Evolutionary conservation across 2,113 vertebrate genomes (phyloP), one percentile per base, ranked within the genome.

Genomic region (Pedetes capensis): DNA sequence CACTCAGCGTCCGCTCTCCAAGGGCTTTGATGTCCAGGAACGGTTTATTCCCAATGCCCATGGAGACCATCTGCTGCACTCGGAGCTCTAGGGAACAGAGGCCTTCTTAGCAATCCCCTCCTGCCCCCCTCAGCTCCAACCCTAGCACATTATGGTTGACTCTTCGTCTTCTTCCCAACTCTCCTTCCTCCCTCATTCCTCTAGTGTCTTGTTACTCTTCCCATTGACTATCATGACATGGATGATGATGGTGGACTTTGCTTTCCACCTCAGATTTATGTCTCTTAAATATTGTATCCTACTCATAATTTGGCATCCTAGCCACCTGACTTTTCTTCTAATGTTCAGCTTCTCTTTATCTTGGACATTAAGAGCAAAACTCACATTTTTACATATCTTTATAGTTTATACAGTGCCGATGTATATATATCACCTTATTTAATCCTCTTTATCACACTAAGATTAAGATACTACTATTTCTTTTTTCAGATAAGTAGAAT

Each of bases 41-140:
- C 63, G 99, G 98, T 87, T 99, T 99, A 87, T 99, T 99, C 91
- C 99, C 99, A 66, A 99, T 95, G 17, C 99, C 99, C 99, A 99
- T 99, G 91, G 99, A 99, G 39, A 99, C 98, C 51, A 99, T 99
- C 97, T 99, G 99, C 98, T 99, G 99, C 55, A 99, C 97, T 94
- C 99, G 99, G 97, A 99, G 93, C 96, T 99, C 99, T 99, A 97
- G 44, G 96, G 84, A 92, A 96, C 39, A 97, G 71, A 95, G 78
- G 87, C 68, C 63, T 49, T 49, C 85, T 97, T 86, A 94, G 51
- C 75, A 64, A 61, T 42, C 29, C 55, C 51, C 20, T 80, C 59
- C 18, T 32, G 37, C 10, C 11, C 9, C 29, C 39, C 49, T 68
- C 13, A 11, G 32, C 66, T 53, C 42, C 23, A 59, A 51, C 53